Evolutionary conservation across 2,113 vertebrate genomes (phyloP).

Genomic region (Cephalopholis sonnerati): DNA sequence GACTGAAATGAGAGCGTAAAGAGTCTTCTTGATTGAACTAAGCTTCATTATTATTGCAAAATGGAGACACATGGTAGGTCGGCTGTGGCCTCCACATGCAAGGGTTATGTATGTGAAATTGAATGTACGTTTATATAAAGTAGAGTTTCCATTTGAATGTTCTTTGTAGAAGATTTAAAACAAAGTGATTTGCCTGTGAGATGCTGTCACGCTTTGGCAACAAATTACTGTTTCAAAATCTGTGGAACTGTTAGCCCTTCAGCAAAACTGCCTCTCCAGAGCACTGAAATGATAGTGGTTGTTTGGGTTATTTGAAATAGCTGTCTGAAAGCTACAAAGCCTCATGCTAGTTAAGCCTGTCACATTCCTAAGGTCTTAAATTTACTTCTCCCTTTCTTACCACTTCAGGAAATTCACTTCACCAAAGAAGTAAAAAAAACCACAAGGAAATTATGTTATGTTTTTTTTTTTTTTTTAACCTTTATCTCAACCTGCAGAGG

Average conservation of each 20-base stretch:
- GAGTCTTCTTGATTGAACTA: not conserved
- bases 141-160: not conserved
- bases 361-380: not conserved
- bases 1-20: too few relatives aligned
- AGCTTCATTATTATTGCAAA: not conserved
- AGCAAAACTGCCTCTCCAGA: not conserved
- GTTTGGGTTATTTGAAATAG: not conserved
- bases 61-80: not conserved
- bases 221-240: not conserved
- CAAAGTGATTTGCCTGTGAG: not conserved
- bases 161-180: not conserved
- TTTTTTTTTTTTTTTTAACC: too few relatives aligned
- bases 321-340: too few relatives aligned
- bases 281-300: not conserved
- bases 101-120: not conserved
- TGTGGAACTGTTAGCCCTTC: not conserved
- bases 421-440: not conserved
- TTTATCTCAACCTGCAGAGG: conserved; percentile 83
- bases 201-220: not conserved
- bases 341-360: not conserved
- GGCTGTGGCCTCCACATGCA: not conserved
- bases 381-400: not conserved
- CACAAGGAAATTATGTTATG: not conserved
- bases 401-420: not conserved
- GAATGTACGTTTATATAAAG: not conserved